These are phyloP conservation scores for Myotis pilosus DNA, from an alignment of 2,797 vertebrate species.

Conservation along the genomic window DNA sequence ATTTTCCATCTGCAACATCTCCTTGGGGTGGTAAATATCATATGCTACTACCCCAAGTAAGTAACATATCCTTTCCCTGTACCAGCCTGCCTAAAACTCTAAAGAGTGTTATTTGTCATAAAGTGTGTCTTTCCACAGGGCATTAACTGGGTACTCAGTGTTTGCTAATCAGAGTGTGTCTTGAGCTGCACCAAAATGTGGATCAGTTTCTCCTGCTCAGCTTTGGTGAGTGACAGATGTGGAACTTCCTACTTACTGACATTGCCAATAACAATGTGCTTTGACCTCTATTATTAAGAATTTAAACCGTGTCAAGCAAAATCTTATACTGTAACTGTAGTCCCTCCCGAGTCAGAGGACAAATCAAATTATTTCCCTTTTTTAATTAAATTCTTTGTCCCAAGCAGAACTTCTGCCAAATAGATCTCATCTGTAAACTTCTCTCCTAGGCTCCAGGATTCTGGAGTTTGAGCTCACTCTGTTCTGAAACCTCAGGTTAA, in stretches of 20 bases:
- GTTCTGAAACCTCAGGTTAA: constrained; percentile 32
- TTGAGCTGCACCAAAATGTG: neutral
- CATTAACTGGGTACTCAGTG: neutral
- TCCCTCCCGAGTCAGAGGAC: constrained; percentile 14
- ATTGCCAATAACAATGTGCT: neutral
- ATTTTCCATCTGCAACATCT: constrained; percentile 68
- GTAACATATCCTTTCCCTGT: neutral
- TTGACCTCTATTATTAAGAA: neutral
- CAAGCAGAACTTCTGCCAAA: constrained; percentile 34
- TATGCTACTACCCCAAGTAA: constrained; percentile 47
- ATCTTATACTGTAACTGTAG: neutral
- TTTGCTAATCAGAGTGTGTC: constrained; percentile 44
- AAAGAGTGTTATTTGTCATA: constrained; percentile 67
- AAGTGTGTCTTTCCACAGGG: constrained; percentile 50
- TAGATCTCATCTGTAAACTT: neutral
- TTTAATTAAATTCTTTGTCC: constrained; percentile 56
- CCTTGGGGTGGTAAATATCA: constrained; percentile 59
- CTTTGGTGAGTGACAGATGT: neutral
- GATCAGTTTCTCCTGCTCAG: neutral
- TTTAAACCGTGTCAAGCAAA: constrained; percentile 34
- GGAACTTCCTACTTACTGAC: neutral
- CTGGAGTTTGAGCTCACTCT: neutral
- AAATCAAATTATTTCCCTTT: neutral
- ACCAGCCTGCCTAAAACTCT: constrained; percentile 62
- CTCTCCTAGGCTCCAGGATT: neutral